Evolutionary conservation across 2,888 invertebrate genomes (phyloP), one percentile per base, ranked within the genome.

Genomic region (Anagyrus pseudococci): DNA sequence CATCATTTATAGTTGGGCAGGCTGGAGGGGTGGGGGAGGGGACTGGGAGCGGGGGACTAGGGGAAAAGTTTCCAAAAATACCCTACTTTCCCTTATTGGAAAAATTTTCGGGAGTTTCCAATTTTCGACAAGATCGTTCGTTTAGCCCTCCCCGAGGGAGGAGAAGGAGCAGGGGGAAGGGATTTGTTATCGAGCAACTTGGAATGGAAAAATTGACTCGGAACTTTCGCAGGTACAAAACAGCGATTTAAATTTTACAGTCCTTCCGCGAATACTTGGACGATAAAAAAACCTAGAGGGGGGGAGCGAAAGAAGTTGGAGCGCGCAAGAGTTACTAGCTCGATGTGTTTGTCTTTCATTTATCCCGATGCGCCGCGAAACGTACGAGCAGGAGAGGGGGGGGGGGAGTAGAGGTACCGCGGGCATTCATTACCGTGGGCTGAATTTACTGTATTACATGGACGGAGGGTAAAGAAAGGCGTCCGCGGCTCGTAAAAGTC

Each of bases 401-500:
- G 33, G 33, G 33, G 33, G 33, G 33, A n/a, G n/a, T n/a, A n/a
- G n/a, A n/a, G n/a, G n/a, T n/a, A n/a, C n/a, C n/a, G n/a, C n/a
- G n/a, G n/a, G n/a, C n/a, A n/a, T n/a, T n/a, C n/a, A 50, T 58
- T 58, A 50, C 20, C 26, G 29, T 8, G 59, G 22, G 29, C 25
- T 25, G 44, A 62, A 37, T 55, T 62, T 50, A 53, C 33, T 26
- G 19, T 61, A 61, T 61, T 26, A 15, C n/a, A 15, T 10, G 44
- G 20, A 47, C 56, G 2, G 37, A 37, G 50, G 23, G 48, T 48
- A 60, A 60, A 54, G 54, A 60, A 60, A 55, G 54, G 44, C 55
- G 50, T 55, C 50, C 50, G 37, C 56, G 44, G 26, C 40, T 57
- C 62, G 57, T 62, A 52, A 62, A 56, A 52, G 62, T 40, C 29